Evolutionary conservation across 2,113 vertebrate genomes (phyloP), one percentile per base, ranked within the genome.

Genomic region (Nothoprocta pentlandii): DNA sequence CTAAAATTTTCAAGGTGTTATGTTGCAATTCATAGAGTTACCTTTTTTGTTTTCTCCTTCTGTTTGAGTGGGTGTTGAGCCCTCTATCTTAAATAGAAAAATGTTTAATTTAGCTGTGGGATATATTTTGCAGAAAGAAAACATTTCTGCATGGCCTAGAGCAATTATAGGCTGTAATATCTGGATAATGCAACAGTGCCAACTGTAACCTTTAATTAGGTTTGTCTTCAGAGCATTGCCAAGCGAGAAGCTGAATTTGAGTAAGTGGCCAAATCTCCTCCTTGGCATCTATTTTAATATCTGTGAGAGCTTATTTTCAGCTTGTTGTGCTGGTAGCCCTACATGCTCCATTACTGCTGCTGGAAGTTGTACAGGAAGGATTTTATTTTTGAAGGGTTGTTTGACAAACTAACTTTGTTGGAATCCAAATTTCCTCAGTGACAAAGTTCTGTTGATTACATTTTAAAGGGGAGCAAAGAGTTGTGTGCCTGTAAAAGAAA

Each of bases 151-250:
- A 39, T 39, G 46, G 41, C 70, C 44, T 94, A 86, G 73, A 93
- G 93, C 85, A 82, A 77, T 80, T 91, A 76, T 21, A 86, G 39
- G 56, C 82, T 95, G 14, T 87, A 80, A 79, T 93, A 87, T 89
- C 86, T 96, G 75, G 80, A 61, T 93, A 93, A 77, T 82, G 67
- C 71, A 83, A 77, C 2, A 4, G 76, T 91, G 73, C 49, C 93
- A 93, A 92, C 70, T 92, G 80, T 91, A 96, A 91, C 84, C 91
- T 97, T 94, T 93, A 93, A 96, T 96, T 97, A 93, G 34, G 44
- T 92, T 94, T 95, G 84, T 64, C 51, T 94, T 94, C 87, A 80
- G 91, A 93, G 80, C 66, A 67, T 39, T 94, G 89, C 90, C 91
- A 92, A 92, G 79, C 83, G 87, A 95, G 87, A 93, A 89, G 95